Percentiles rank a stretch among this genome's conserved stretches.
These are phyloP conservation scores for Abscondita cerata DNA, from an alignment of 2,888 invertebrate genomes.

Conservation along the genomic window DNA sequence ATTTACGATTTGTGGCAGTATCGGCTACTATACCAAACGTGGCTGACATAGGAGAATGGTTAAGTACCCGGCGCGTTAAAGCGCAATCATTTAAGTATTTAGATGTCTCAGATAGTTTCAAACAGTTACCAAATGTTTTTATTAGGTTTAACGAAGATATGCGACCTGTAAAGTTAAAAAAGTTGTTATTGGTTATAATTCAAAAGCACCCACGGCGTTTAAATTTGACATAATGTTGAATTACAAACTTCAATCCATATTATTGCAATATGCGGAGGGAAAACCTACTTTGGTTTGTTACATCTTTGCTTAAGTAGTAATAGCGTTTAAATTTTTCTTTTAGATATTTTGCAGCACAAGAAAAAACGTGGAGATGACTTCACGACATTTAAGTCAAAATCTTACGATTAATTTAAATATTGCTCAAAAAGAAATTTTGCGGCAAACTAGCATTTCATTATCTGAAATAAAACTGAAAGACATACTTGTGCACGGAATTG, in stretches of 20 bases:
- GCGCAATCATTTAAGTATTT: slow-evolving; percentile 64
- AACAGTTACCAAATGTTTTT: not conserved
- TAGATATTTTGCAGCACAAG: slow-evolving; percentile 81
- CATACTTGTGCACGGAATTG: slow-evolving; percentile 69
- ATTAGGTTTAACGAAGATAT: slow-evolving; percentile 73
- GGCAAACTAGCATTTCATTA: slow-evolving; percentile 51
- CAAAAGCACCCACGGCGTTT: slow-evolving; percentile 66
- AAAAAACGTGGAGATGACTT: slow-evolving; percentile 75
- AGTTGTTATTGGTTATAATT: slow-evolving; percentile 71
- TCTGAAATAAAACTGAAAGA: slow-evolving; percentile 56
- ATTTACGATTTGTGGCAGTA: slow-evolving; percentile 72
- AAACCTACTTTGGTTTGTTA: slow-evolving; percentile 74
- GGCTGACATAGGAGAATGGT: slow-evolving; percentile 77
- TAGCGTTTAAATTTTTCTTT: slow-evolving; percentile 27
- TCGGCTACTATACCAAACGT: slow-evolving; percentile 83
- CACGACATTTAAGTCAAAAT: slow-evolving; percentile 67
- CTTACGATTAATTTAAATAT: slow-evolving; percentile 60
- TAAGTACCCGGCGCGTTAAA: slow-evolving; percentile 61
- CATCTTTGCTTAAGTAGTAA: not conserved
- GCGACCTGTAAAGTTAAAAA: slow-evolving; percentile 77
- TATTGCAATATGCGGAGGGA: slow-evolving; percentile 72
- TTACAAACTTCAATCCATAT: slow-evolving; percentile 73
- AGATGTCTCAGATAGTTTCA: slow-evolving; percentile 17
- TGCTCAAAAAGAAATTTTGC: slow-evolving; percentile 64
- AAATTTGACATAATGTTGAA: slow-evolving; percentile 80